A percentile compares a stretch with the other conserved stretches of the same genome.
These are phyloP conservation scores for Laodelphax striatellus DNA, from an alignment of 1,140 invertebrate species.

Conservation along the genomic window DNA sequence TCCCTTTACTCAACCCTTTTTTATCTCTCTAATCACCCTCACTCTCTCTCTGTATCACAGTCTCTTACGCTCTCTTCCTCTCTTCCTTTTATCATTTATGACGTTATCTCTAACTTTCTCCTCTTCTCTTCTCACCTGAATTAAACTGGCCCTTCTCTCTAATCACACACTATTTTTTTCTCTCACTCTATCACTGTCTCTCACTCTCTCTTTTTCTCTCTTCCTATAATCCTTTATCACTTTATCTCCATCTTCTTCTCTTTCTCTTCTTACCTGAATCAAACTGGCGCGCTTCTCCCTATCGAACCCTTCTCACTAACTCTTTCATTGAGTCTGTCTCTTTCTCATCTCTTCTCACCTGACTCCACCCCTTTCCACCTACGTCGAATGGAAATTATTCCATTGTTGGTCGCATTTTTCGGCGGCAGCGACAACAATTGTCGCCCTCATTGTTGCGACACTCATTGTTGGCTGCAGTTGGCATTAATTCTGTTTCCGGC, in stretches of 20 bases:
- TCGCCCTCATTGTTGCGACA: slow-evolving; percentile 8
- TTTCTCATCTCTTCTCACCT: not conserved
- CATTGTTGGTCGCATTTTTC: not conserved
- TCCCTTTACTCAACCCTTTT: too few relatives aligned
- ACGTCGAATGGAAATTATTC: not conserved
- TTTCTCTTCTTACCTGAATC: not conserved
- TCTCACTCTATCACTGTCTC: not conserved
- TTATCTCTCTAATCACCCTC: too few relatives aligned
- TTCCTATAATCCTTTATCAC: too few relatives aligned
- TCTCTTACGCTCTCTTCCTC: too few relatives aligned
- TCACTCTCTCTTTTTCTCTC: not conserved
- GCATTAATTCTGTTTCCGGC: too few relatives aligned
- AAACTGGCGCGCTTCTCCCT: not conserved
- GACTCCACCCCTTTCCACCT: not conserved
- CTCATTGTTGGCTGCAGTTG: too few relatives aligned
- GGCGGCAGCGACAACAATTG: slow-evolving; percentile 1
- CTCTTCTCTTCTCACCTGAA: too few relatives aligned
- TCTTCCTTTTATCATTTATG: too few relatives aligned
- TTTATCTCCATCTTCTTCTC: not conserved
- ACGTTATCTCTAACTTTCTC: too few relatives aligned
- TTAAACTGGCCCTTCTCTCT: too few relatives aligned
- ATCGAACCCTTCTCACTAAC: not conserved
- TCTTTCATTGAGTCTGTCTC: not conserved
- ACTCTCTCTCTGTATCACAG: too few relatives aligned
- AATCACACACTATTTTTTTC: too few relatives aligned